These are phyloP conservation scores for Patella pellucida DNA, from an alignment of 2,888 invertebrate genomes.

Conservation along the genomic window DNA sequence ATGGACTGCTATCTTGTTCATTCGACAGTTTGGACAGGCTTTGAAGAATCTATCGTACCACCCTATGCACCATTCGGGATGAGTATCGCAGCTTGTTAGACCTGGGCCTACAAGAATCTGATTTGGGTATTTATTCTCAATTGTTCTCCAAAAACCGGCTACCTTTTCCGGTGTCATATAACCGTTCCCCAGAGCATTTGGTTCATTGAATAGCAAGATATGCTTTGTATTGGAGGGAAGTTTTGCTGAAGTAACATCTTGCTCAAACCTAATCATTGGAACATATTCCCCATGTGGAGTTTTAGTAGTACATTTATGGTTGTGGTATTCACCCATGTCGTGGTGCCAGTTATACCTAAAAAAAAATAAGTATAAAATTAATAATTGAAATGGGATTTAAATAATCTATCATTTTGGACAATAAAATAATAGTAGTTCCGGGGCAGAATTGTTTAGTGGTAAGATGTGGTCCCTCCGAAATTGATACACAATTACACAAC, in stretches of 20 bases:
- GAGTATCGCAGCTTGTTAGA: background rate
- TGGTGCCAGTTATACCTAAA: slow-evolving; percentile 37
- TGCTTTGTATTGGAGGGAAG: slow-evolving; percentile 32
- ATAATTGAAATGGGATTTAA: too few species aligned
- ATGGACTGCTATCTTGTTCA: slow-evolving; percentile 50
- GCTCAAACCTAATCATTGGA: slow-evolving; percentile 47
- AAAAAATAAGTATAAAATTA: too few species aligned
- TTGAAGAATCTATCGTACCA: slow-evolving; percentile 49
- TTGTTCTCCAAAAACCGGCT: slow-evolving; percentile 40
- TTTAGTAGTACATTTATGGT: slow-evolving; percentile 17
- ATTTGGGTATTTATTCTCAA: slow-evolving; percentile 34
- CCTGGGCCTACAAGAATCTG: slow-evolving; percentile 25
- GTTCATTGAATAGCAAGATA: slow-evolving; percentile 50
- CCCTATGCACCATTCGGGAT: slow-evolving; percentile 29
- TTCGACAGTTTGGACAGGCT: slow-evolving; percentile 40
- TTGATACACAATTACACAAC: too few species aligned
- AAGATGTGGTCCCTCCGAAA: too few species aligned
- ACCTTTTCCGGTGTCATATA: slow-evolving; percentile 43
- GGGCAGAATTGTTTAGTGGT: too few species aligned
- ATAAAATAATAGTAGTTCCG: too few species aligned
- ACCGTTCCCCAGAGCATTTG: slow-evolving; percentile 42
- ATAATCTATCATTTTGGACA: too few species aligned
- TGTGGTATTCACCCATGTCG: slow-evolving; percentile 19
- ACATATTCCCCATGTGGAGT: slow-evolving; percentile 30
- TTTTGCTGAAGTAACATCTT: slow-evolving; percentile 5